phyloP scores from a whole-genome alignment of 2,113 vertebrate genomes.

The Marcusenius ussheri region DNA sequence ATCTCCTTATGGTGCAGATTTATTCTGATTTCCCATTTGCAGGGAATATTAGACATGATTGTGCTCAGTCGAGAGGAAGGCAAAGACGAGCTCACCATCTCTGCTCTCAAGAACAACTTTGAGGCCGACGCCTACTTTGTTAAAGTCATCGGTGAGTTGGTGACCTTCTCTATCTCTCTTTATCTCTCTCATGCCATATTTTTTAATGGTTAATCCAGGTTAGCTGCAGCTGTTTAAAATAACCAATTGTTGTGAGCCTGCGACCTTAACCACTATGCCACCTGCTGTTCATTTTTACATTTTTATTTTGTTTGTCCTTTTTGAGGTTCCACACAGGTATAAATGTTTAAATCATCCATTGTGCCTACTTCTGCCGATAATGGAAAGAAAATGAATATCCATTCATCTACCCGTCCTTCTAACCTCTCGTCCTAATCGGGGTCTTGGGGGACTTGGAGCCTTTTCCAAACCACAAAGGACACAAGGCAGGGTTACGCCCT shows the following conservation, averaged over 20 bases:
- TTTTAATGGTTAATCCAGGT: background rate
- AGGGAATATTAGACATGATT: constrained; percentile 95
- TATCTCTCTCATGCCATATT: background rate
- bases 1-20: constrained; percentile 35
- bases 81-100: constrained; percentile 68
- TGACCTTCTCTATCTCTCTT: background rate
- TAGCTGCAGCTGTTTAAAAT: background rate
- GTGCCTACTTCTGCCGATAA: background rate
- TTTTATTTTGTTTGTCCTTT: background rate
- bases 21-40: constrained; percentile 47
- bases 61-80: constrained; percentile 69
- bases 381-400: background rate
- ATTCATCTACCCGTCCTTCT: background rate
- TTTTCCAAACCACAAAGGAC: background rate
- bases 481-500: background rate
- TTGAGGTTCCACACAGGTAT: background rate
- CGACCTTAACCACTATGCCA: background rate
- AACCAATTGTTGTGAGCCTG: background rate
- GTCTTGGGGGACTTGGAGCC: background rate
- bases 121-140: constrained; percentile 97
- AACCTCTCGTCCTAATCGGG: background rate
- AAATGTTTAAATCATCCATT: background rate
- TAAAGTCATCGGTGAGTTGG: constrained; percentile 93
- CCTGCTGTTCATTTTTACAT: background rate
- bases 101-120: constrained; percentile 92